Conservation (phyloP, 1,140 invertebrate genomes). For the Atta colombica region DNA sequence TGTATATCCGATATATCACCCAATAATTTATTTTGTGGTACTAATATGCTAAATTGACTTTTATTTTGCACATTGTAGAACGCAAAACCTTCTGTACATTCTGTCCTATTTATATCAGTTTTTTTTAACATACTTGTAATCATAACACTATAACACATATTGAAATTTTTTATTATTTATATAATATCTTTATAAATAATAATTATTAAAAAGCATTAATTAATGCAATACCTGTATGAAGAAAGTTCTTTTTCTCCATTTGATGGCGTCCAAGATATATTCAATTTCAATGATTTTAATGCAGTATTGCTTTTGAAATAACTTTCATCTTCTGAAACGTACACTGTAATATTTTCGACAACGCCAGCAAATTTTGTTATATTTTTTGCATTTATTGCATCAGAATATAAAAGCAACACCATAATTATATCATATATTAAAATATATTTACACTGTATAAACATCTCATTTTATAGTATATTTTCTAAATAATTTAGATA, state of each 20-base stretch:
- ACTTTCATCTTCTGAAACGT: conserved; percentile 31
- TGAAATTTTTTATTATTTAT: conserved; percentile 11
- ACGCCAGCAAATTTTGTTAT: conserved; percentile 21
- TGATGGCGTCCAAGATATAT: conserved; percentile 77
- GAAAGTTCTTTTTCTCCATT: conserved; percentile 48
- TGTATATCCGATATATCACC: conserved; percentile 75
- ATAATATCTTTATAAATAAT: neutral
- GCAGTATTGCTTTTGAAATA: neutral
- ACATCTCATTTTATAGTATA: conserved; percentile 65
- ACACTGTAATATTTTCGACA: conserved; percentile 64
- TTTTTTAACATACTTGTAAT: conserved; percentile 54
- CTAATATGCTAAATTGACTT: conserved; percentile 66
- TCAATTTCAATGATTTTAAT: conserved; percentile 68
- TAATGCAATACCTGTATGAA: conserved; percentile 73
- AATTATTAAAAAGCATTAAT: neutral
- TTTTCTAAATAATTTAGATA: neutral
- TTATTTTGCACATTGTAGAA: conserved; percentile 73
- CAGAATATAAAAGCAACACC: conserved; percentile 5
- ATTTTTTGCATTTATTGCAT: neutral
- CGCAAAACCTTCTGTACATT: conserved; percentile 72
- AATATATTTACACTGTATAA: conserved; percentile 14
- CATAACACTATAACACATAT: conserved; percentile 61
- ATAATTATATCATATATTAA: neutral
- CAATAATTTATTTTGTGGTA: conserved; percentile 77
- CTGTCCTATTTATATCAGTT: neutral